Evolutionary conservation across 1,140 invertebrate species (phyloP).

Genomic region (Lamellibrachia luymesi): DNA sequence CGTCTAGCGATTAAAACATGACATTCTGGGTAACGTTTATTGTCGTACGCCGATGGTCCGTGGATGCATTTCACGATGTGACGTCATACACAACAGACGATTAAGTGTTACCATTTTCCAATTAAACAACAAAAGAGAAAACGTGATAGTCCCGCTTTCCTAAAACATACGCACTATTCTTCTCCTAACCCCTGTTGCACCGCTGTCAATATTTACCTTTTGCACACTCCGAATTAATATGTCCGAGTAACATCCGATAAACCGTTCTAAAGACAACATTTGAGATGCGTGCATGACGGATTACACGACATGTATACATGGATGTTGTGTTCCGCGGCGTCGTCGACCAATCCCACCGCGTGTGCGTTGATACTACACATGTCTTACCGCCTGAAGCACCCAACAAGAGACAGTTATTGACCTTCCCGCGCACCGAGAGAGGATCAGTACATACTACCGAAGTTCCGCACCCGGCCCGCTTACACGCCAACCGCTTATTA

Average conservation of each 20-base stretch:
- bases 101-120: too few relatives aligned
- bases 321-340: not conserved
- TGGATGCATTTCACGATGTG: too few relatives aligned
- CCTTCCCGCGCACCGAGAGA: not conserved
- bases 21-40: too few relatives aligned
- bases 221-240: not conserved
- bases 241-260: not conserved
- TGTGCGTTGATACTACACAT: not conserved
- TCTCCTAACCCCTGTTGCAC: not conserved
- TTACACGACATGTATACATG: not conserved
- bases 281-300: not conserved
- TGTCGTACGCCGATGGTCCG: too few relatives aligned
- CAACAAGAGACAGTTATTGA: not conserved
- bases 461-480: not conserved
- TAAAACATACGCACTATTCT: not conserved
- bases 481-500: not conserved
- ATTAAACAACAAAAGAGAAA: too few relatives aligned
- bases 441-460: not conserved
- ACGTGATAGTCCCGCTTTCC: too few relatives aligned
- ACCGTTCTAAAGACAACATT: not conserved
- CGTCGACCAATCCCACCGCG: not conserved
- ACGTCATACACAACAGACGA: too few relatives aligned
- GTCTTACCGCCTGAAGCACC: not conserved
- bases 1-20: too few relatives aligned
- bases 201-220: not conserved